phyloP scores from a whole-genome alignment of 2,797 vertebrate species.

The Oreonectes daqikongensis region DNA sequence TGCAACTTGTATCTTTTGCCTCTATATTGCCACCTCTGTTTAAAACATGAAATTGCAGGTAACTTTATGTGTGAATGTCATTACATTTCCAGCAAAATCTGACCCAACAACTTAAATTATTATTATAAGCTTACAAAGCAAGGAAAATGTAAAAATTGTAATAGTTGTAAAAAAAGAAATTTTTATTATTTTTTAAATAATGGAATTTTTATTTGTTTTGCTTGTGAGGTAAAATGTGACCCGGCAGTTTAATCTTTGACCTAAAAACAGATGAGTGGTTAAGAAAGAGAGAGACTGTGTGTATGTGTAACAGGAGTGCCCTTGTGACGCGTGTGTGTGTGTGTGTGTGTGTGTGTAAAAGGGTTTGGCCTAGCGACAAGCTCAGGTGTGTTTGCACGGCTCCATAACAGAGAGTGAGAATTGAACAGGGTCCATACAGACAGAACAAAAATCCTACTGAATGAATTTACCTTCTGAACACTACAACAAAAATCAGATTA shows the following conservation, averaged over 20 bases:
- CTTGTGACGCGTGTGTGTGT: slow-evolving; percentile 51
- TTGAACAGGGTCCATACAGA: not conserved
- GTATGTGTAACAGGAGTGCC: slow-evolving; percentile 40
- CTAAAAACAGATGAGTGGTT: slow-evolving; percentile 1
- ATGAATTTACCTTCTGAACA: slow-evolving; percentile 25
- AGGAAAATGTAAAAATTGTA: not conserved
- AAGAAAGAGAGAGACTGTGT: slow-evolving; percentile 59
- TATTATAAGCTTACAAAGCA: too few species aligned
- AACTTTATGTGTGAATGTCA: too few species aligned
- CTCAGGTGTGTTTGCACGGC: slow-evolving; percentile 72
- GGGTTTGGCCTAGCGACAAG: slow-evolving; percentile 68
- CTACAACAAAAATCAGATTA: slow-evolving; percentile 18
- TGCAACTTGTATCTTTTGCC: too few species aligned
- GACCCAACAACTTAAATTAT: too few species aligned
- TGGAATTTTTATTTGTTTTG: too few species aligned
- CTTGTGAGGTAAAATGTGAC: too few species aligned
- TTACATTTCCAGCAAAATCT: too few species aligned
- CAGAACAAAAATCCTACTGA: slow-evolving; percentile 13
- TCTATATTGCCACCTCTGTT: too few species aligned
- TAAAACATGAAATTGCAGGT: too few species aligned
- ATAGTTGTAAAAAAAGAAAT: too few species aligned
- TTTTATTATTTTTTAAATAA: too few species aligned
- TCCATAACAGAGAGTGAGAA: slow-evolving; percentile 40
- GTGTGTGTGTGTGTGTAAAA: slow-evolving; percentile 51
- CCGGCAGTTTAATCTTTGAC: not conserved